Percentiles rank a stretch among this genome's conserved stretches.
phyloP scores from a whole-genome alignment of 1,140 invertebrate species.

The Ruditapes philippinarum region DNA sequence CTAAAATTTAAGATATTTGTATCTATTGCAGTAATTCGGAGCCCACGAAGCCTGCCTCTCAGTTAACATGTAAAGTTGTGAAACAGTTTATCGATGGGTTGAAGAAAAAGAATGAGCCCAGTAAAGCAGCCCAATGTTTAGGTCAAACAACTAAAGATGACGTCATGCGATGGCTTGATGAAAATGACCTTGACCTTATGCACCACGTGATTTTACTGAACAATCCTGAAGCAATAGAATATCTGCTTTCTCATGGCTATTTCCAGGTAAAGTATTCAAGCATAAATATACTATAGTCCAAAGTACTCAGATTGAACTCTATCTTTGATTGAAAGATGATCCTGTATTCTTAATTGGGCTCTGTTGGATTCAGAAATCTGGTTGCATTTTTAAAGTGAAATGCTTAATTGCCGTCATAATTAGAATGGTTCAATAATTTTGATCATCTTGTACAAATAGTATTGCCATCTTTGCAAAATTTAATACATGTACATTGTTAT shows the following conservation, averaged over 20 bases:
- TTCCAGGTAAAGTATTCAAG: slow-evolving; percentile 67
- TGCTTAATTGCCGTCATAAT: too few relatives aligned
- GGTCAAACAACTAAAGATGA: slow-evolving; percentile 62
- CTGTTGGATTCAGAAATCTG: too few relatives aligned
- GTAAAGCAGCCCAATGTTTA: slow-evolving; percentile 15
- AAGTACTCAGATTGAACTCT: too few relatives aligned
- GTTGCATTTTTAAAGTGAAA: too few relatives aligned
- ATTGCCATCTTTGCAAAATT: too few relatives aligned
- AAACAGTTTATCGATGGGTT: slow-evolving; percentile 47
- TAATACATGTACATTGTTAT: too few relatives aligned
- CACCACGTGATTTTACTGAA: slow-evolving; percentile 73
- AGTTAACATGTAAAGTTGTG: slow-evolving; percentile 42
- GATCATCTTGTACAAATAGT: too few relatives aligned
- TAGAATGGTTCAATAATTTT: too few relatives aligned
- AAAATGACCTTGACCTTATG: slow-evolving; percentile 71
- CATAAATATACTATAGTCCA: too few relatives aligned
- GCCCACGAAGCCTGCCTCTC: slow-evolving; percentile 1
- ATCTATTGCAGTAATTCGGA: background rate
- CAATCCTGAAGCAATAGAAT: slow-evolving; percentile 71
- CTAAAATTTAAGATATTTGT: too few relatives aligned
- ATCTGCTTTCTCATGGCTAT: slow-evolving; percentile 70
- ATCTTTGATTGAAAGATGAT: too few relatives aligned
- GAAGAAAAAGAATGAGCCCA: slow-evolving; percentile 46
- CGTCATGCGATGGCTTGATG: slow-evolving; percentile 72
- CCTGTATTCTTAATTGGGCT: too few relatives aligned